phyloP scores from a whole-genome alignment of 2,888 invertebrate genomes.

The Hofmannophila pseudospretella region DNA sequence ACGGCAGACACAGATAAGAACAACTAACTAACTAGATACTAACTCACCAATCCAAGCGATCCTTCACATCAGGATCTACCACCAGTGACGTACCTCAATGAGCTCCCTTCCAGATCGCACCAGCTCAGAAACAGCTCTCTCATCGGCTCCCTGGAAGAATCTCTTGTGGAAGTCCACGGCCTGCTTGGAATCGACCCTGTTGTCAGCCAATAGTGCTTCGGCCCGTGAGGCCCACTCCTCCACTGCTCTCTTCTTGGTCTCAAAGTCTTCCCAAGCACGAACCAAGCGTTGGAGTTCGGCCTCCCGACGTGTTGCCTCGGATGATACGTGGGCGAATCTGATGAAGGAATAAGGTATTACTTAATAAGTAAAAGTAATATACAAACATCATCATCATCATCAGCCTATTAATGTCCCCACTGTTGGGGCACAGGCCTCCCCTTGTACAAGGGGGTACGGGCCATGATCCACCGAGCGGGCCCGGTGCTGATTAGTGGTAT shows the following conservation, averaged over 20 bases:
- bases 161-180: conserved; percentile 90
- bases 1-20: too few relatives aligned
- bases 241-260: conserved; percentile 86
- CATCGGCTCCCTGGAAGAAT: conserved; percentile 92
- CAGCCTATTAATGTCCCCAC: too few relatives aligned
- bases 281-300: conserved; percentile 87
- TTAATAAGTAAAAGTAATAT: too few relatives aligned
- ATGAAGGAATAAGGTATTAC: neutral
- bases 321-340: conserved; percentile 85
- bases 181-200: conserved; percentile 87
- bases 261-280: conserved; percentile 91
- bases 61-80: too few relatives aligned
- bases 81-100: conserved; percentile 77
- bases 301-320: conserved; percentile 86
- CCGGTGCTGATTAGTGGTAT: too few relatives aligned
- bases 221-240: conserved; percentile 93
- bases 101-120: conserved; percentile 86
- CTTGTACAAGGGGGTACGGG: too few relatives aligned
- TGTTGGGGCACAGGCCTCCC: too few relatives aligned
- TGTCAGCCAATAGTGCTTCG: conserved; percentile 88
- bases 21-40: too few relatives aligned
- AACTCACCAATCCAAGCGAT: too few relatives aligned
- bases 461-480: too few relatives aligned
- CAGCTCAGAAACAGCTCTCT: conserved; percentile 88
- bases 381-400: too few relatives aligned